phyloP scores from a whole-genome alignment of 2,797 vertebrate genomes.

The Eospalax fontanierii region DNA sequence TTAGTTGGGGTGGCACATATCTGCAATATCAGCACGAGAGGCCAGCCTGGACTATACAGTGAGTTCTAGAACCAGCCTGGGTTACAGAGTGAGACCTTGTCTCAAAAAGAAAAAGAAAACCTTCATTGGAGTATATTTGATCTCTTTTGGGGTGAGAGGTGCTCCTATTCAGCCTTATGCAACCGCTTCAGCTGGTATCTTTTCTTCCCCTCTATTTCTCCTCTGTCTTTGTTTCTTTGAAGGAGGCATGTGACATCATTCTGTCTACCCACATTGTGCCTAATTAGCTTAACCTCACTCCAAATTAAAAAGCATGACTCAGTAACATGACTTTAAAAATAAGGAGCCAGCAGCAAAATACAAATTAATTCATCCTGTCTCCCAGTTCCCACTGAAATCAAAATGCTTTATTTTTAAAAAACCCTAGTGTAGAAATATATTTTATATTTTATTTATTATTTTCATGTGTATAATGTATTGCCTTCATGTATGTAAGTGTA shows the following conservation, averaged over 20 bases:
- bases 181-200: neutral
- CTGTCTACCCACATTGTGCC: neutral
- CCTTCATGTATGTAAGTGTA: too few relatives aligned
- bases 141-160: neutral
- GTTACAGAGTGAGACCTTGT: neutral
- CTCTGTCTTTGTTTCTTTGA: constrained; percentile 33
- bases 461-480: too few relatives aligned
- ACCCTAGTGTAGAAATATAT: neutral
- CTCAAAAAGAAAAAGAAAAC: neutral
- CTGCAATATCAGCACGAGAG: neutral
- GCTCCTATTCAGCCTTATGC: neutral
- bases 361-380: neutral
- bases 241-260: neutral
- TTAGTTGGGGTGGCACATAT: neutral
- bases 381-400: neutral
- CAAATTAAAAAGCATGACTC: constrained; percentile 44
- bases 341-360: constrained; percentile 3
- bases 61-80: neutral
- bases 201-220: neutral
- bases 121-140: neutral
- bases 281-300: constrained; percentile 13
- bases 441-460: too few relatives aligned
- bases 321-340: constrained; percentile 23
- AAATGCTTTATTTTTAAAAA: neutral
- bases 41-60: neutral